Evolutionary conservation across 2,888 invertebrate genomes (phyloP), one percentile per base, ranked within the genome.

Genomic region (Catocala sponsa): DNA sequence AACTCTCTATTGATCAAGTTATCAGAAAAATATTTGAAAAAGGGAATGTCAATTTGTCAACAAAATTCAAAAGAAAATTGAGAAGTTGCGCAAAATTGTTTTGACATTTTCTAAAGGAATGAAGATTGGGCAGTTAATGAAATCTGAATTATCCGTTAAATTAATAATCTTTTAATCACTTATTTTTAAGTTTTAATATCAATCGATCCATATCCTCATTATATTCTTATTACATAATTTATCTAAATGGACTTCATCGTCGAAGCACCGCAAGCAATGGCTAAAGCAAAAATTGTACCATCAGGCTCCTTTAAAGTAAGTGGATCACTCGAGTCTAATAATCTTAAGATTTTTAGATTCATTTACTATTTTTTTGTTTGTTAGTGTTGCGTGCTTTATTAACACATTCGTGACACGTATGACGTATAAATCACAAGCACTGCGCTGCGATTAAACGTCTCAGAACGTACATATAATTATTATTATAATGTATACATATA

Each of bases 241-340:
- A 52, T 42, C 48, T 73, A 67, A 74, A 89, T 88, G 87, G 87
- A 89, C 73, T 83, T 80, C 67, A 76, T 82, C 59, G 68, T 82
- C 33, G 88, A 89, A 72, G 68, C 77, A 65, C 80, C 86, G 41
- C 84, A 82, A 83, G 65, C 79, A 59, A 86, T 87, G 79, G 76
- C 81, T 41, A 88, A 87, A 80, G 79, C 85, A 51, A 88, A 85
- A 81, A 71, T 83, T 54, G 75, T 81, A 53, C 75, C 85, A 38
- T 86, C 86, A 15, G 79, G 78, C 44, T 82, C 80, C 12, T 47
- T 85, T 59, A 87, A 87, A 84, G 88, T 89, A 76, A 80, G 84
- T 76, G 10, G 2, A 38, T 6, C 1, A 9, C 35, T 2, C 4
- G 25, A 25, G 2, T 2, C 4, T 25, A 2, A 25, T 2, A 25